A percentile compares a stretch with the other conserved stretches of the same genome.
These are phyloP conservation scores for Zaprionus nigranus DNA, from an alignment of 1,140 invertebrate genomes.

Conservation along the genomic window DNA sequence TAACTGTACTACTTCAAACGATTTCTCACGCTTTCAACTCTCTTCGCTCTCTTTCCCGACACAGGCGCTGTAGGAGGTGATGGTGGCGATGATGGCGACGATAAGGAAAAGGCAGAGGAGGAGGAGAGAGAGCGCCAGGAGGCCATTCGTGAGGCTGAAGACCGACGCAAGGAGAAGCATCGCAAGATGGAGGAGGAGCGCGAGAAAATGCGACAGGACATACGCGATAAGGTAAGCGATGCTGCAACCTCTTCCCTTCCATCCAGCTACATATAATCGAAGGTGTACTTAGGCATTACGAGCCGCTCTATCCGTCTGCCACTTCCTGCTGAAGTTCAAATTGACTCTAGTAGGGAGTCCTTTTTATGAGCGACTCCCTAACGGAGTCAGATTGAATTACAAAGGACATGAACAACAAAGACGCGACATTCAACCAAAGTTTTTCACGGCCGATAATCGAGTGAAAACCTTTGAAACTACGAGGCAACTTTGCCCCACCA, in stretches of 20 bases:
- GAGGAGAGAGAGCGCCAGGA: constrained; percentile 97
- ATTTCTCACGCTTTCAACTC: constrained; percentile 2
- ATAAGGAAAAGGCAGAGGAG: constrained; percentile 97
- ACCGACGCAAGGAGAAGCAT: constrained; percentile 97
- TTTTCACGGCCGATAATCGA: constrained; percentile 1
- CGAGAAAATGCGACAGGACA: constrained; percentile 98
- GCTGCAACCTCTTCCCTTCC: not conserved
- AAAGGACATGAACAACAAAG: constrained; percentile 60
- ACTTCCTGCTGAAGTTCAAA: constrained; percentile 93
- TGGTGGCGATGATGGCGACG: constrained; percentile 94
- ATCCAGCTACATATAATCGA: constrained; percentile 17
- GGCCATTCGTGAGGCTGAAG: constrained; percentile 96
- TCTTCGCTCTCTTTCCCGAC: constrained; percentile 26
- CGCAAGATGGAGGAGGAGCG: constrained; percentile 99
- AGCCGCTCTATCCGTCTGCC: constrained; percentile 42
- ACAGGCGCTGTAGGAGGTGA: constrained; percentile 95
- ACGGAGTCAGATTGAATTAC: constrained; percentile 96
- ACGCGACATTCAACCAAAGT: constrained; percentile 4
- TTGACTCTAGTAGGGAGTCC: constrained; percentile 99
- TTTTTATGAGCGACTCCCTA: constrained; percentile 95
- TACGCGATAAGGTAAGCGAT: constrained; percentile 95
- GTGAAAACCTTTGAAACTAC: not conserved
- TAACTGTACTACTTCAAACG: not conserved
- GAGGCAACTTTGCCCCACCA: not conserved
- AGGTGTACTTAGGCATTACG: constrained; percentile 22